Percentiles rank a stretch among this genome's conserved stretches.
phyloP scores from a whole-genome alignment of 2,113 vertebrate genomes.

The Lophius piscatorius region DNA sequence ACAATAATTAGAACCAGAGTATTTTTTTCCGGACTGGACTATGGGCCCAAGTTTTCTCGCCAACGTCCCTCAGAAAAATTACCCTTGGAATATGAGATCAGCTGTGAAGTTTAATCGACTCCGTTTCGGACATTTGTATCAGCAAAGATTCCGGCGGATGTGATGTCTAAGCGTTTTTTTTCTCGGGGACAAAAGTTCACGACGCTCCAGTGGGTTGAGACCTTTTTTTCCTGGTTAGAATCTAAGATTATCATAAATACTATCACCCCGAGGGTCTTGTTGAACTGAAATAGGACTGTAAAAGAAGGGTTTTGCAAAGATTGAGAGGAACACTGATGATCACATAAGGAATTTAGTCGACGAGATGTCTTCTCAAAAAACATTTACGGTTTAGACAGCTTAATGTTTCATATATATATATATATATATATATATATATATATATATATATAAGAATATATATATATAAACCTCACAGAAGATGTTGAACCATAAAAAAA shows the following conservation, averaged over 20 bases:
- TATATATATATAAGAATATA: no score
- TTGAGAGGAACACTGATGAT: no score
- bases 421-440: no score
- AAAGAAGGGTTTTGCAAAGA: no score
- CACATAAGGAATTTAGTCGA: constrained; percentile 2
- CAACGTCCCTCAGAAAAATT: constrained; percentile 14
- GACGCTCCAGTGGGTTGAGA: neutral
- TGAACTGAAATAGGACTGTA: neutral
- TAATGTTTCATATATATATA: no score
- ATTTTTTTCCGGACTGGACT: constrained; percentile 8
- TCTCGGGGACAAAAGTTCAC: constrained; percentile 32
- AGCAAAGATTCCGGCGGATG: constrained; percentile 38
- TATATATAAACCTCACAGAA: no score
- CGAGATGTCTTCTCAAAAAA: no score
- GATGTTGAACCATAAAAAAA: no score
- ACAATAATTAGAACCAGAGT: constrained; percentile 13
- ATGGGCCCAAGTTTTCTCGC: constrained; percentile 19
- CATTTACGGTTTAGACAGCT: no score
- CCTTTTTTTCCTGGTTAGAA: constrained; percentile 17
- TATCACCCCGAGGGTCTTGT: neutral
- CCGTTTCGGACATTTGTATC: constrained; percentile 30
- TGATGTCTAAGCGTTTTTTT: constrained; percentile 35
- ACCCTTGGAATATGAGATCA: constrained; percentile 47
- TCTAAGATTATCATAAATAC: constrained; percentile 6
- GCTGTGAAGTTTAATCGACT: constrained; percentile 37